Evolutionary conservation across 2,113 vertebrate genomes (phyloP).

Genomic region (Rhineura floridana): DNA sequence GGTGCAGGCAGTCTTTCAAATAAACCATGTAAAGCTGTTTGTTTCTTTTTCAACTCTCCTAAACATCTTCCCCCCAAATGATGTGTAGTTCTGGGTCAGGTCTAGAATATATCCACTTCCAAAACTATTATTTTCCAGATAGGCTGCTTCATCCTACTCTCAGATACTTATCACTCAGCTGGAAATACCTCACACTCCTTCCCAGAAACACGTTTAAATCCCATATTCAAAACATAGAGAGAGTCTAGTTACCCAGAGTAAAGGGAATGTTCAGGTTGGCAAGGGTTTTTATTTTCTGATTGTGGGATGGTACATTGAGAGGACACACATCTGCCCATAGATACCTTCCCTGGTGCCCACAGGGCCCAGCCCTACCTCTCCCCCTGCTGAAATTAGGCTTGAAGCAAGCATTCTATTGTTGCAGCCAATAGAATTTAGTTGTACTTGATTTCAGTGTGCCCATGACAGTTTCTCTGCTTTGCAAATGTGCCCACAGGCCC

Average conservation of each 20-base stretch:
- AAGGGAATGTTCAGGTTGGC: not conserved
- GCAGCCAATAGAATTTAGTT: no score
- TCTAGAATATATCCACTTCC: not conserved
- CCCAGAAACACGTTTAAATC: not conserved
- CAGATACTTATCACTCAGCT: no score
- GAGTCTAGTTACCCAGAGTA: not conserved
- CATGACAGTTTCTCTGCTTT: no score
- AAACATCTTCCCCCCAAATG: not conserved
- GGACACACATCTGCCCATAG: not conserved
- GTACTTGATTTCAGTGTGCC: no score
- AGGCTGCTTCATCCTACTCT: no score
- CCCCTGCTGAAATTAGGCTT: not conserved
- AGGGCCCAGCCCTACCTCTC: no score
- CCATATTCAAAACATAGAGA: not conserved
- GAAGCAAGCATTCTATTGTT: not conserved
- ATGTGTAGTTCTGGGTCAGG: not conserved
- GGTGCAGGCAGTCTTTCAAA: no score
- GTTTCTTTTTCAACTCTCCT: not conserved
- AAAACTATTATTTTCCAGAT: not conserved
- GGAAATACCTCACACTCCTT: not conserved
- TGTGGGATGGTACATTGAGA: not conserved
- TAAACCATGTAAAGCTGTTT: no score
- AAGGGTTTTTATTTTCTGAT: not conserved
- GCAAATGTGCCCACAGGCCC: no score
- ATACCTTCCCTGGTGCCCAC: no score